Evolutionary conservation across 2,888 invertebrate genomes (phyloP), one percentile per base, ranked within the genome.

Genomic region (Malthinus seriepunctatus): DNA sequence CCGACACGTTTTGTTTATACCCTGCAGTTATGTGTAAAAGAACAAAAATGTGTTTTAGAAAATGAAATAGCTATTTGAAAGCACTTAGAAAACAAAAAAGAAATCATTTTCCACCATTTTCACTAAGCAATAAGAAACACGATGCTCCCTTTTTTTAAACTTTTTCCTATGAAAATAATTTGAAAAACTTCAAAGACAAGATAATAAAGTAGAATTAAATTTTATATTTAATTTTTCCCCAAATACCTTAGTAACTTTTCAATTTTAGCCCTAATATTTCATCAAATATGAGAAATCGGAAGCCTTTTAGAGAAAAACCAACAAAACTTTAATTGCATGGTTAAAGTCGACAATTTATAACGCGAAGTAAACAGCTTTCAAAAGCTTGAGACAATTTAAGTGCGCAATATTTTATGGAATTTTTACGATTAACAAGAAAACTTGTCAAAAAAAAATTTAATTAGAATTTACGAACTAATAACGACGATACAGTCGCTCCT

Each of bases 341-440:
- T 52, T 59, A 54, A 49, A 49, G 38, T 46, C 44, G 35, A 50
- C 60, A 33, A 60, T 60, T 60, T 60, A 56, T 60, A 42, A 55
- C 32, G 14, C 31, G 45, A 38, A 42, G 46, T 51, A 55, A 58
- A 58, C 52, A 53, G 51, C 46, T 53, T 42, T 57, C 52, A 49
- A 53, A 52, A 37, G 31, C 58, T 31, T 5, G 45, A 31, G 56
- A 56, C 56, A 51, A 37, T 51, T 56, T 56, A 56, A 56, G 51
- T 38, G 35, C 44, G 15, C 53, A 35, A 52, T 58, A 58, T 53
- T 58, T 58, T 45, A 58, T 38, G 49, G 31, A 39, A 58, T 58
- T 58, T 58, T 58, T 53, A 58, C 46, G 51, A 58, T 47, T 33
- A 54, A 45, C 33, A 38, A 49, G n/a, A 35, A 53, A 49, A 42